A percentile compares a stretch with the other conserved stretches of the same genome.
These are phyloP conservation scores for Drosophila maculinotata DNA, from an alignment of 2,888 invertebrate genomes.

Conservation along the genomic window DNA sequence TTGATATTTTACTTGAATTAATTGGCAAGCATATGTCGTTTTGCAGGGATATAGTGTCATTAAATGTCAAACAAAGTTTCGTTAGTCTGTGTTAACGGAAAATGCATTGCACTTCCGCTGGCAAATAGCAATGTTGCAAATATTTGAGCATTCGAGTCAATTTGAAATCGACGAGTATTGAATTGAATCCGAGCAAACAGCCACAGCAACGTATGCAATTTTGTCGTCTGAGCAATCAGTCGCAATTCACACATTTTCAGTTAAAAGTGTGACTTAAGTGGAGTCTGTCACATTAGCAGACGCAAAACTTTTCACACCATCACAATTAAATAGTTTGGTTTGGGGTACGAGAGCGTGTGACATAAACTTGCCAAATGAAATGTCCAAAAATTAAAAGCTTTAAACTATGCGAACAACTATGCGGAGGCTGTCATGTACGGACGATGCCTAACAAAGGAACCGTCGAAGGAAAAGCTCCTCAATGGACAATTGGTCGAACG, in stretches of 20 bases:
- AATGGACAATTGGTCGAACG: slow-evolving; percentile 56
- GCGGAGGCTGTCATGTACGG: slow-evolving; percentile 21
- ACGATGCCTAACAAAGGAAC: slow-evolving; percentile 36
- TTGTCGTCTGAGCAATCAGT: slow-evolving; percentile 14
- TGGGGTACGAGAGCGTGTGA: slow-evolving; percentile 6
- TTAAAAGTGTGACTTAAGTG: slow-evolving; percentile 5
- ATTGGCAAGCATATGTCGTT: slow-evolving; percentile 1
- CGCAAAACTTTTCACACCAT: slow-evolving; percentile 41
- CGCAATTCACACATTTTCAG: background rate
- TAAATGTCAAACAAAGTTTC: slow-evolving; percentile 26
- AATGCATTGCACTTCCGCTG: slow-evolving; percentile 61
- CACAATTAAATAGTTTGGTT: slow-evolving; percentile 36
- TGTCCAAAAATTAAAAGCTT: slow-evolving; percentile 70
- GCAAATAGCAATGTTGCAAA: slow-evolving; percentile 53
- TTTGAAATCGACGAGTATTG: slow-evolving; percentile 37
- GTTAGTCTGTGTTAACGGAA: slow-evolving; percentile 36
- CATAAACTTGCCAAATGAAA: slow-evolving; percentile 60
- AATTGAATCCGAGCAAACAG: slow-evolving; percentile 59
- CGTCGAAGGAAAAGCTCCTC: slow-evolving; percentile 53
- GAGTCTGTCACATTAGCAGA: slow-evolving; percentile 28
- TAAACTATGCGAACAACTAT: slow-evolving; percentile 62
- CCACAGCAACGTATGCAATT: slow-evolving; percentile 32
- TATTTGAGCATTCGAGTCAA: slow-evolving; percentile 42
- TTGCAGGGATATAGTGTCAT: background rate
- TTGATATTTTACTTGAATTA: no score